Evolutionary conservation across 2,797 vertebrate genomes (phyloP).

Genomic region (Hozukius guyotensis): DNA sequence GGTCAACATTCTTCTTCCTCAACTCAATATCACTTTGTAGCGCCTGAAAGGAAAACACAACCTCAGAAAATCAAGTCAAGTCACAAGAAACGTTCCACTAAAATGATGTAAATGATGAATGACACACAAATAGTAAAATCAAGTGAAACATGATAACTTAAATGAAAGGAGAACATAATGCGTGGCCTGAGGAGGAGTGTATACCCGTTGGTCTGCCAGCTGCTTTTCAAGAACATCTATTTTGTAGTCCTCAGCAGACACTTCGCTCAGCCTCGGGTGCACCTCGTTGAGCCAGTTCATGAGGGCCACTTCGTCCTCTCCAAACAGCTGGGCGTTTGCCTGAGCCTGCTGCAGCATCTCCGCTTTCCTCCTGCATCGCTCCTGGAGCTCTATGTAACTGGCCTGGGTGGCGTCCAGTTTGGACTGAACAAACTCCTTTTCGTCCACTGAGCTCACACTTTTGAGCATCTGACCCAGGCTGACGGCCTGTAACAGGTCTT

Average conservation of each 20-base stretch:
- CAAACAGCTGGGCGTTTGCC: conserved; percentile 96
- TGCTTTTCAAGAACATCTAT: conserved; percentile 89
- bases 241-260: conserved; percentile 89
- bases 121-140: conserved; percentile 30
- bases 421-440: conserved; percentile 94
- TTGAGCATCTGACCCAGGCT: conserved; percentile 93
- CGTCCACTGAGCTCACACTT: conserved; percentile 91
- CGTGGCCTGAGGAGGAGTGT: conserved; percentile 73
- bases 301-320: conserved; percentile 95
- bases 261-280: conserved; percentile 86
- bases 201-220: conserved; percentile 93
- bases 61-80: conserved; percentile 2
- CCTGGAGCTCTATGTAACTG: conserved; percentile 93
- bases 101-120: background rate
- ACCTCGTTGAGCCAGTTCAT: conserved; percentile 97
- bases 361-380: conserved; percentile 90
- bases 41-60: conserved; percentile 74
- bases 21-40: conserved; percentile 93
- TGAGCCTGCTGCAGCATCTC: conserved; percentile 93
- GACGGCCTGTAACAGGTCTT: conserved; percentile 92
- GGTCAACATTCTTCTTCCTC: conserved; percentile 92
- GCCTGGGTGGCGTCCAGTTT: conserved; percentile 91
- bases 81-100: background rate
- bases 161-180: conserved; percentile 65
- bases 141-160: conserved; percentile 63